Evolutionary conservation across 2,888 invertebrate species (phyloP).

Genomic region (Actias luna): DNA sequence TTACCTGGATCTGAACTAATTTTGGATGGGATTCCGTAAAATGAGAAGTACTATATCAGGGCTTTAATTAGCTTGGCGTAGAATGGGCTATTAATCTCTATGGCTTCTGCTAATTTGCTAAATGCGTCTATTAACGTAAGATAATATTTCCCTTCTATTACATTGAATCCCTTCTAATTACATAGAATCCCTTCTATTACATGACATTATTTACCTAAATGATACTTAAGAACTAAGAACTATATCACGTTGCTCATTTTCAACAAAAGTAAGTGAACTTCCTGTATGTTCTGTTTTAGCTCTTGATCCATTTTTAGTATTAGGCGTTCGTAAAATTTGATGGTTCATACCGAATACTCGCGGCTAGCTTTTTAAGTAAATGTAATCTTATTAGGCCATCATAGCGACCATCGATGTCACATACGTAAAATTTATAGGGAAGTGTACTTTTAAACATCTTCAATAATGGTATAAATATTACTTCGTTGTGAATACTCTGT

Average conservation of each 20-base stretch:
- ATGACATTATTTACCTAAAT: background rate
- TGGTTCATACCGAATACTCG: slow-evolving; percentile 23
- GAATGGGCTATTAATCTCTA: slow-evolving; percentile 20
- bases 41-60: slow-evolving; percentile 42
- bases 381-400: background rate
- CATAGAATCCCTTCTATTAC: background rate
- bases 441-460: background rate
- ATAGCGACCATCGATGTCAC: background rate
- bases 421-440: background rate
- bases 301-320: background rate
- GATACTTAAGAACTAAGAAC: slow-evolving; percentile 25
- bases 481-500: background rate
- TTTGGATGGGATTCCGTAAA: slow-evolving; percentile 33
- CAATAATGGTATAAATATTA: background rate
- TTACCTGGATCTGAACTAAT: slow-evolving; percentile 17
- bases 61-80: slow-evolving; percentile 25
- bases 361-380: slow-evolving; percentile 21
- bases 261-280: slow-evolving; percentile 31
- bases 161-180: background rate
- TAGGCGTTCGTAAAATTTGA: background rate
- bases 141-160: slow-evolving; percentile 23
- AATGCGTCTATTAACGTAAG: slow-evolving; percentile 33
- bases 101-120: slow-evolving; percentile 35
- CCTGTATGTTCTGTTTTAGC: slow-evolving; percentile 24
- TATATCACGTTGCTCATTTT: slow-evolving; percentile 24